A percentile compares a stretch with the other conserved stretches of the same genome.
These are phyloP conservation scores for Thymelicus sylvestris DNA, from an alignment of 2,888 invertebrate species.

Conservation along the genomic window DNA sequence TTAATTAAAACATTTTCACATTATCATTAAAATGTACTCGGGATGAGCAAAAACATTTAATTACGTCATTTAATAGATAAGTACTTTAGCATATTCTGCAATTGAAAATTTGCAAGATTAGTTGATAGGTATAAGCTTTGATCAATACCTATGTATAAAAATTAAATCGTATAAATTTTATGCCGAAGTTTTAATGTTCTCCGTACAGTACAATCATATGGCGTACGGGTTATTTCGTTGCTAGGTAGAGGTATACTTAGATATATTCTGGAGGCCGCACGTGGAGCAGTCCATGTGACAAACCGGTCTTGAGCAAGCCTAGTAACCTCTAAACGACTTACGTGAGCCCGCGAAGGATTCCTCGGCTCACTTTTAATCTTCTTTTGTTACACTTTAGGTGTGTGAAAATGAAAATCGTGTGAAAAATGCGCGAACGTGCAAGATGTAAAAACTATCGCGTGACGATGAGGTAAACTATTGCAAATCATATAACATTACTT, in stretches of 20 bases:
- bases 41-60: too few relatives aligned
- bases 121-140: too few relatives aligned
- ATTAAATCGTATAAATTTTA: background rate
- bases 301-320: conserved; percentile 79
- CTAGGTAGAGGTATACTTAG: conserved; percentile 47
- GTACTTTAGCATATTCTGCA: too few relatives aligned
- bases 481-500: background rate
- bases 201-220: conserved; percentile 39
- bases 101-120: too few relatives aligned
- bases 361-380: conserved; percentile 59
- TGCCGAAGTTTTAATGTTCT: conserved; percentile 37
- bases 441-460: conserved; percentile 20
- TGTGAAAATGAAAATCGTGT: conserved; percentile 48
- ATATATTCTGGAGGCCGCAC: conserved; percentile 76
- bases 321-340: conserved; percentile 83
- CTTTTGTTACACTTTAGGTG: conserved; percentile 54
- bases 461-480: conserved; percentile 14
- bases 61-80: too few relatives aligned
- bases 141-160: too few relatives aligned
- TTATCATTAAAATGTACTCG: too few relatives aligned
- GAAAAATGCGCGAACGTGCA: conserved; percentile 41
- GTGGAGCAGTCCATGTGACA: conserved; percentile 79
- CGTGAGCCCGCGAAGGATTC: conserved; percentile 68
- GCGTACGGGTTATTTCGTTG: conserved; percentile 36
- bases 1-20: too few relatives aligned